These are phyloP conservation scores for Excalfactoria chinensis DNA, from an alignment of 2,113 vertebrate genomes.

Conservation along the genomic window DNA sequence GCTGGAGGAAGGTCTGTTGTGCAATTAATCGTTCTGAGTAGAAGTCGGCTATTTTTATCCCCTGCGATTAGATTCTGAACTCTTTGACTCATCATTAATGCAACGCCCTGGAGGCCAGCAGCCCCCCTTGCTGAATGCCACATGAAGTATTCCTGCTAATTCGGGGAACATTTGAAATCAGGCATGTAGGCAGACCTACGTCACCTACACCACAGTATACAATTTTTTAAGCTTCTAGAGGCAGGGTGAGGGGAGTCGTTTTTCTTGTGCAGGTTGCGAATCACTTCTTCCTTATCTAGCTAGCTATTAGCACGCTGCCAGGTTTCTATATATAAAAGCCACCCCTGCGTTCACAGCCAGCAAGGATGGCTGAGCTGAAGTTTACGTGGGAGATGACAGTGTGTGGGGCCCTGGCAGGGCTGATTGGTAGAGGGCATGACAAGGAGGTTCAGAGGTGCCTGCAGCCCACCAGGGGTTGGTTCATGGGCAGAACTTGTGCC, in stretches of 20 bases:
- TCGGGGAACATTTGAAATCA: constrained; percentile 30
- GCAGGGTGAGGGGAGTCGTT: background rate
- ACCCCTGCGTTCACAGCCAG: constrained; percentile 1
- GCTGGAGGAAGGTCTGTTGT: constrained; percentile 47
- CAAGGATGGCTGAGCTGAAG: background rate
- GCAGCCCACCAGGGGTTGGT: background rate
- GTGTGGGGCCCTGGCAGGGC: background rate
- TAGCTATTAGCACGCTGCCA: background rate
- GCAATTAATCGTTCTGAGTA: constrained; percentile 51
- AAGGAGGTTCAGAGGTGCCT: background rate
- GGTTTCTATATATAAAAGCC: constrained; percentile 32
- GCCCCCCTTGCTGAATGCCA: constrained; percentile 24
- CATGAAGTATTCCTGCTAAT: constrained; percentile 59
- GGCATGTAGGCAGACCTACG: constrained; percentile 63
- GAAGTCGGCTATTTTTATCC: constrained; percentile 63
- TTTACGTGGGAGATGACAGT: background rate
- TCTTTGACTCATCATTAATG: constrained; percentile 74
- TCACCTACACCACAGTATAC: constrained; percentile 29
- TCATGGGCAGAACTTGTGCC: background rate
- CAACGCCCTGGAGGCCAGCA: constrained; percentile 19
- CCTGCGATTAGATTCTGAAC: constrained; percentile 52
- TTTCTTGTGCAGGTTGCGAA: constrained; percentile 1
- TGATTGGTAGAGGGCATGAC: background rate
- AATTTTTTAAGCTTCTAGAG: background rate
- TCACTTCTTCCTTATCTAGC: background rate